Conservation (phyloP, 1,140 invertebrate genomes). For the Parapsyche elsis region DNA sequence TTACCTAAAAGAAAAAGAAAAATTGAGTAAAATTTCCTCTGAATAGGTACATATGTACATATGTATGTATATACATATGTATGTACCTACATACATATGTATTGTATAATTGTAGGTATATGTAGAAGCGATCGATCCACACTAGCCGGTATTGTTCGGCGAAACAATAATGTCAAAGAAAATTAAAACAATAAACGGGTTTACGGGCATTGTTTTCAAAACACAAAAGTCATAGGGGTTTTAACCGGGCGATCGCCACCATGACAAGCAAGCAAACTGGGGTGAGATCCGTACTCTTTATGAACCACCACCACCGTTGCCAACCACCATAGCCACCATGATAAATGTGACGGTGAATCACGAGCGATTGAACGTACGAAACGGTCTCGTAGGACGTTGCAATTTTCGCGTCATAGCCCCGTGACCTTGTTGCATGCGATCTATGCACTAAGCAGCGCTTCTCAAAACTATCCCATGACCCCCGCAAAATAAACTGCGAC, state of each 20-base stretch:
- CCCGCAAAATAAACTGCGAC: not conserved
- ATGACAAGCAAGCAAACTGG: not conserved
- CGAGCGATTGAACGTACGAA: not conserved
- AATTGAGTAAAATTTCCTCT: too few relatives aligned
- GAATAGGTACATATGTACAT: too few relatives aligned
- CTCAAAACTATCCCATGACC: constrained; percentile 28
- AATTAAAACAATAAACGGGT: constrained; percentile 50
- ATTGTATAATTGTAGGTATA: too few relatives aligned
- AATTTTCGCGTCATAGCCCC: constrained; percentile 18
- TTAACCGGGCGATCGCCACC: constrained; percentile 21
- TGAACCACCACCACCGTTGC: not conserved
- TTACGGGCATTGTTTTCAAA: constrained; percentile 23
- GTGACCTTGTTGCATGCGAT: constrained; percentile 10
- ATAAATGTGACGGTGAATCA: not conserved
- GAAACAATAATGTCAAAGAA: constrained; percentile 50
- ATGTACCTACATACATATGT: not conserved
- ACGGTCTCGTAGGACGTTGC: constrained; percentile 12
- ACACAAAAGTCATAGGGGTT: constrained; percentile 14
- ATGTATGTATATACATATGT: too few relatives aligned
- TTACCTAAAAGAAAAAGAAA: too few relatives aligned
- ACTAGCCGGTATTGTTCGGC: constrained; percentile 46
- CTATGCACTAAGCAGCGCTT: not conserved
- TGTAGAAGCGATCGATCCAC: not conserved
- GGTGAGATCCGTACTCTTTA: not conserved
- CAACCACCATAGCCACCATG: not conserved